phyloP scores from a whole-genome alignment of 2,888 invertebrate genomes.

The Orthosia cruda region DNA sequence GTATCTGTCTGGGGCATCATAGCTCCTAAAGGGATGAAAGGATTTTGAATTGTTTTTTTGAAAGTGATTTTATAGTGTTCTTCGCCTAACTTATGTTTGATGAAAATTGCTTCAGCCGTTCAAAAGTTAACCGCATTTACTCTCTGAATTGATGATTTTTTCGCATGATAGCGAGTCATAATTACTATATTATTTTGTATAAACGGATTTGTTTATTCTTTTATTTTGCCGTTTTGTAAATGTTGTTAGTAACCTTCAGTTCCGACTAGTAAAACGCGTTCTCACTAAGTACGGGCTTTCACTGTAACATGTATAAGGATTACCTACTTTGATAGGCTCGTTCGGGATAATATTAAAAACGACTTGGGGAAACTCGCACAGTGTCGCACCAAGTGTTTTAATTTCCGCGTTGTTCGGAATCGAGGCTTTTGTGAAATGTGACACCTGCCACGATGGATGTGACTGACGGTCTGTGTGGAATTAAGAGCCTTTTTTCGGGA shows the following conservation, averaged over 20 bases:
- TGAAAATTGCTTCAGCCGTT: no score
- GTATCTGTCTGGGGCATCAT: no score
- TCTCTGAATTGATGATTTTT: no score
- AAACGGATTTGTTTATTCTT: no score
- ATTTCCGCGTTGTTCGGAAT: slow-evolving; percentile 55
- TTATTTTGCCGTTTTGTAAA: no score
- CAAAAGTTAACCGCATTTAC: no score
- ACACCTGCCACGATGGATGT: slow-evolving; percentile 54
- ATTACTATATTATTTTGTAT: no score
- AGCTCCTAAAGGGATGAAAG: no score
- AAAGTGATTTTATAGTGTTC: no score
- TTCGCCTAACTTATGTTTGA: no score
- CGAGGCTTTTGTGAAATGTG: slow-evolving; percentile 49
- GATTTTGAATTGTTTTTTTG: no score
- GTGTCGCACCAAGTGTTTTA: slow-evolving; percentile 60
- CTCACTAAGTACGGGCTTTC: not conserved
- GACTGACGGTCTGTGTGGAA: slow-evolving; percentile 33
- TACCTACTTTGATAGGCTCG: slow-evolving; percentile 42
- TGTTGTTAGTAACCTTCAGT: not conserved
- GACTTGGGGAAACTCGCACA: slow-evolving; percentile 60
- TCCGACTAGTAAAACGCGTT: not conserved
- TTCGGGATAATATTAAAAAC: slow-evolving; percentile 64
- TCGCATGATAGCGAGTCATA: no score
- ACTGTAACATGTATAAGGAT: slow-evolving; percentile 42
- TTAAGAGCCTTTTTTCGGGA: slow-evolving; percentile 10